phyloP scores from a whole-genome alignment of 2,797 vertebrate species.

The Pelodytes ibericus region DNA sequence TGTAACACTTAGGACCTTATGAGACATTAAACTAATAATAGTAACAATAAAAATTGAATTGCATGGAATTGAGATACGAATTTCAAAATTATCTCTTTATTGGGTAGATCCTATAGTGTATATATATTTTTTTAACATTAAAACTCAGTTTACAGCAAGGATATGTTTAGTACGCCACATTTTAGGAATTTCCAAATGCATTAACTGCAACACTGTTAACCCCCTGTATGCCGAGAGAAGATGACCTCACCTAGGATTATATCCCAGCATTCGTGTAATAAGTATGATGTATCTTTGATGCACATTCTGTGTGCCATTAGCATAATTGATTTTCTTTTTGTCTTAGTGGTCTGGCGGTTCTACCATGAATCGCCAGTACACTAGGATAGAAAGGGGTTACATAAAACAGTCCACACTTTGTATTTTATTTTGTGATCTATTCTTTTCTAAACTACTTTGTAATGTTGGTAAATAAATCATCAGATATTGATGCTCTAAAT shows the following conservation, averaged over 20 bases:
- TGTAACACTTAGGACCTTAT: no score
- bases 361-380: not conserved
- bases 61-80: no score
- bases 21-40: no score
- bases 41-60: no score
- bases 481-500: constrained; percentile 27
- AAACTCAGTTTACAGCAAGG: no score
- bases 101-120: no score
- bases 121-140: no score
- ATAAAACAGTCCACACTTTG: constrained; percentile 12
- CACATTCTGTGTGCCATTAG: constrained; percentile 30
- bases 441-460: constrained; percentile 14
- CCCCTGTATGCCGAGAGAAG: constrained; percentile 14
- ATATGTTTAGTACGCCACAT: no score
- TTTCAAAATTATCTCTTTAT: no score
- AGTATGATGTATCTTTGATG: constrained; percentile 13
- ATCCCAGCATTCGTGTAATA: constrained; percentile 37
- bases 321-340: constrained; percentile 35
- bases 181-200: no score
- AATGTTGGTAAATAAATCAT: constrained; percentile 49
- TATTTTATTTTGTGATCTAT: constrained; percentile 4
- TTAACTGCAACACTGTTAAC: constrained; percentile 26
- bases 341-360: constrained; percentile 14
- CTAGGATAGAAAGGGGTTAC: not conserved
- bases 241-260: constrained; percentile 32